These are phyloP conservation scores for Heliconius aoede DNA, from an alignment of 2,888 invertebrate species.

Conservation along the genomic window DNA sequence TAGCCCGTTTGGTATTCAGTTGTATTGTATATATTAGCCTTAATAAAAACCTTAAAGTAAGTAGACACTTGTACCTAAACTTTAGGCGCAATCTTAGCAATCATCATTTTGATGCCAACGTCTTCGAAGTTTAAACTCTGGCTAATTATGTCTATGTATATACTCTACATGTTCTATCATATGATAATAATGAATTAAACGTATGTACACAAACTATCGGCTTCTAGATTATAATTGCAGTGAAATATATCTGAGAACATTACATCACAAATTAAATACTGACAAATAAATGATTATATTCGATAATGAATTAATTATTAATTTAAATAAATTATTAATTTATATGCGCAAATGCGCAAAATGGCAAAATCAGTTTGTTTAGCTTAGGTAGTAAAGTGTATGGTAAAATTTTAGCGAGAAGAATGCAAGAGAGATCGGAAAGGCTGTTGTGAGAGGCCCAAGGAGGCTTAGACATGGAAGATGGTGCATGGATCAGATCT, in stretches of 20 bases:
- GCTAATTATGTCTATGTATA: slow-evolving; percentile 72
- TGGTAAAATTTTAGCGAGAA: too few species aligned
- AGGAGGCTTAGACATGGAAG: too few species aligned
- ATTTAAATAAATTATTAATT: neutral
- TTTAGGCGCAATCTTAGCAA: slow-evolving; percentile 78
- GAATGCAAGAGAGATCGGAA: too few species aligned
- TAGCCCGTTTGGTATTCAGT: slow-evolving; percentile 73
- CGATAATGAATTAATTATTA: too few species aligned
- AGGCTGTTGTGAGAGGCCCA: too few species aligned
- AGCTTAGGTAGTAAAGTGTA: too few species aligned
- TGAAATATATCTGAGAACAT: neutral
- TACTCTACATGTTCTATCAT: slow-evolving; percentile 52
- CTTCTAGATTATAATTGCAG: slow-evolving; percentile 38
- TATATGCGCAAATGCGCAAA: too few species aligned
- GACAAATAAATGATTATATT: neutral
- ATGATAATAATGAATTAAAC: slow-evolving; percentile 35
- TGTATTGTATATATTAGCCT: slow-evolving; percentile 79
- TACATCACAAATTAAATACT: neutral
- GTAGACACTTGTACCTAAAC: slow-evolving; percentile 80
- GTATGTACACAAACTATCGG: slow-evolving; percentile 38
- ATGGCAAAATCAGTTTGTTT: too few species aligned
- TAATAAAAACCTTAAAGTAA: slow-evolving; percentile 70
- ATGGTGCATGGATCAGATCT: too few species aligned
- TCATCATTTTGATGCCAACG: slow-evolving; percentile 81
- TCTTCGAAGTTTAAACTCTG: slow-evolving; percentile 69